Evolutionary conservation across 2,113 vertebrate genomes (phyloP).

Genomic region (Odocoileus hemionus): DNA sequence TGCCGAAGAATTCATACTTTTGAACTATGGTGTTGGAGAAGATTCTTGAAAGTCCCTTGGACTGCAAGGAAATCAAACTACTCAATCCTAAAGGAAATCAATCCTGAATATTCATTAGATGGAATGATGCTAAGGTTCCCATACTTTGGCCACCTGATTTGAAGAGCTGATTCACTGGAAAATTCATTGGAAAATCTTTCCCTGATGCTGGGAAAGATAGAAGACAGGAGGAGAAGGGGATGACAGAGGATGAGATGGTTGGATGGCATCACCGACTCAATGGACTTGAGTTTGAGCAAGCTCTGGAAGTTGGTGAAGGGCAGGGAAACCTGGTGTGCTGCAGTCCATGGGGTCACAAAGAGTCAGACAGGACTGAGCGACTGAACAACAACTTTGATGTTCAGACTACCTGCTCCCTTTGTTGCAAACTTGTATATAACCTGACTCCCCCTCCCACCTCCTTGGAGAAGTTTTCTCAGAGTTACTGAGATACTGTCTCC

Average conservation of each 20-base stretch:
- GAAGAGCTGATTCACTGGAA: background rate
- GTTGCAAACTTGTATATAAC: background rate
- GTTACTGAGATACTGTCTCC: background rate
- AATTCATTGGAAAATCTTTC: background rate
- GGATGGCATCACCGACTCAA: background rate
- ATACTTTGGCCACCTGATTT: background rate
- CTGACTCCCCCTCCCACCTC: background rate
- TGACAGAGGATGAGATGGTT: background rate
- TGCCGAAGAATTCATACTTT: background rate
- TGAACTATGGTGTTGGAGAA: background rate
- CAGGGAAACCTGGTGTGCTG: background rate
- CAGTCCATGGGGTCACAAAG: background rate
- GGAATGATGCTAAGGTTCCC: background rate
- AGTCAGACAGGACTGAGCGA: fast-evolving
- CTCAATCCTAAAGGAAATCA: background rate
- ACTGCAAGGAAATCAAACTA: background rate
- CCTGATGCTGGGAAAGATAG: background rate
- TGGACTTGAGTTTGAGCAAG: background rate
- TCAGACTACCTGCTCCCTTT: background rate
- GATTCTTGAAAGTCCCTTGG: background rate
- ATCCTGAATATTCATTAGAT: background rate
- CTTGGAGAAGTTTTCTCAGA: background rate
- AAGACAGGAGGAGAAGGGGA: background rate
- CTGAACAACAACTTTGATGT: background rate
- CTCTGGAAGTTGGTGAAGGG: background rate